Evolutionary conservation across 2,797 vertebrate genomes (phyloP), one percentile per base, ranked within the genome.

Genomic region (Novumbra hubbsi): DNA sequence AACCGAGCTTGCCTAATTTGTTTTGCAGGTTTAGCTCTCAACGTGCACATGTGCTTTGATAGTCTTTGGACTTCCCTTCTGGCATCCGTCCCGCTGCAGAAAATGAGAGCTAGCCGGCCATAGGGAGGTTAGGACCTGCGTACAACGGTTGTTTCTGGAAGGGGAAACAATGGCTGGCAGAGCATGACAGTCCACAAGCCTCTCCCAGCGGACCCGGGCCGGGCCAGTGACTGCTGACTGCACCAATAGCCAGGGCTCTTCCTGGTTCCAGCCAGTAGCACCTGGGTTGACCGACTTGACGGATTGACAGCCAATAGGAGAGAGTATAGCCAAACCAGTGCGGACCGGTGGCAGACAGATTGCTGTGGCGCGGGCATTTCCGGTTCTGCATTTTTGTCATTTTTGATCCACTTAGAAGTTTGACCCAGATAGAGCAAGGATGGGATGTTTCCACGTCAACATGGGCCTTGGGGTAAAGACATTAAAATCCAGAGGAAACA

Each of bases 151-250:
- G 83, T 91, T 88, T 88, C 89, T 92, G 91, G 89, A 92, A 92
- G 88, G 83, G 78, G 78, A 90, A 89, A 95, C 93, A 95, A 95
- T 94, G 92, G 90, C 73, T 94, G 94, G 94, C 93, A 92, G 19
- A 6, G 82, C 86, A 90, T 93, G 74, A 85, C 89, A 84, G 72
- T 55, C 15, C 8, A 24, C 48, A 68, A 24, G 7, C 66, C 16
- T 34, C 30, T 90, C 89, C 90, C 91, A 50, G 71, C 38, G 81
- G 89, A 50, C 70, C 45, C 80, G 88, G 78, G 82, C 81, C 78
- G 5, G 63, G 64, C 65, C 8, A 32, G 85, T 88, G 55, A 60
- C 55, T 60, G 86, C 87, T 88, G 90, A 89, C 81, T 87, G 85
- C 84, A 80, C 80, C 86, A 77, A 75, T 80, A 79, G 28, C 87